A percentile compares a stretch with the other conserved stretches of the same genome.
Evolutionary conservation across 2,888 invertebrate species (phyloP).

Genomic region (Keiferia lycopersicella): DNA sequence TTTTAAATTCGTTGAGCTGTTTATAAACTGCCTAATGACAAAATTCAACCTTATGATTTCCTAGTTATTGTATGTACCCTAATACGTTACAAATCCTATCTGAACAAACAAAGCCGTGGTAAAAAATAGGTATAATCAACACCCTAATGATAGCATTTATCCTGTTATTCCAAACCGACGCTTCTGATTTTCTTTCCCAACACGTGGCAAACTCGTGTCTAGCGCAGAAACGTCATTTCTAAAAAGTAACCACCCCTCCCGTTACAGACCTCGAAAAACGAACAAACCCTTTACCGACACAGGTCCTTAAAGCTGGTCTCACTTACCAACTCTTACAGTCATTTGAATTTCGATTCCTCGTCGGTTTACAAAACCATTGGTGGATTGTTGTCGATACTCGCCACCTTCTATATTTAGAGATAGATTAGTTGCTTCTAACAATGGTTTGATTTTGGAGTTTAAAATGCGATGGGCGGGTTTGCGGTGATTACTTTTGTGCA

Average conservation of each 20-base stretch:
- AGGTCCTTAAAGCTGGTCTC: constrained; percentile 40
- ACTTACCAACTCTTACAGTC: constrained; percentile 67
- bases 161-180: constrained; percentile 73
- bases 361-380: constrained; percentile 9
- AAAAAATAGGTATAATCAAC: constrained; percentile 68
- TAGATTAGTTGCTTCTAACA: constrained; percentile 48
- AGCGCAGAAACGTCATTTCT: constrained; percentile 14
- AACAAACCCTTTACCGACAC: not conserved
- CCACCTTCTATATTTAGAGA: constrained; percentile 27
- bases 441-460: constrained; percentile 48
- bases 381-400: constrained; percentile 41
- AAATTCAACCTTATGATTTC: constrained; percentile 14
- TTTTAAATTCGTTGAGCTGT: no score
- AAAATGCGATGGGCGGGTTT: constrained; percentile 52
- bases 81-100: constrained; percentile 70
- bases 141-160: constrained; percentile 74
- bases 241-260: constrained; percentile 39
- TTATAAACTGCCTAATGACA: no score
- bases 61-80: constrained; percentile 46
- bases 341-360: constrained; percentile 62
- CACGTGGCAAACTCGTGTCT: constrained; percentile 72
- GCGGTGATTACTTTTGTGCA: constrained; percentile 46
- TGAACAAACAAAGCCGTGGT: constrained; percentile 54
- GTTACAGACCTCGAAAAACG: constrained; percentile 32
- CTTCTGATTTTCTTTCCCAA: constrained; percentile 67